A percentile compares a stretch with the other conserved stretches of the same genome.
These are phyloP conservation scores for Drosophila kambysellisi DNA, from an alignment of 2,888 invertebrate species.

Conservation along the genomic window DNA sequence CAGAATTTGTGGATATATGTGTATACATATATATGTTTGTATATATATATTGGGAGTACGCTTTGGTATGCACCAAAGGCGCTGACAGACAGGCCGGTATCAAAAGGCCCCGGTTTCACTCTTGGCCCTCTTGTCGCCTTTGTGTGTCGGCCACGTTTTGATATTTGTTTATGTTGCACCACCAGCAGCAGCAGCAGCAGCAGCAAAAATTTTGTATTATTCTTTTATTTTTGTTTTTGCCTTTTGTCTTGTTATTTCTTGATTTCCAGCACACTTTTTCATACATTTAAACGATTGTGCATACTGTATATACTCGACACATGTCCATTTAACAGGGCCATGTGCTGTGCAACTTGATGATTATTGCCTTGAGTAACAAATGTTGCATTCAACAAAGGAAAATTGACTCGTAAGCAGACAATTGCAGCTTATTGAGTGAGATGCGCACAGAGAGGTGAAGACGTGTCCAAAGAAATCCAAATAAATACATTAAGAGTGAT, in stretches of 20 bases:
- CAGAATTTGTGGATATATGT: constrained; percentile 54
- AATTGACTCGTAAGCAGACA: constrained; percentile 39
- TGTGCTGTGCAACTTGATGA: constrained; percentile 57
- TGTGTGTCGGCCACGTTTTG: constrained; percentile 49
- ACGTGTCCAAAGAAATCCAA: constrained; percentile 1
- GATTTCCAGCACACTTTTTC: constrained; percentile 24
- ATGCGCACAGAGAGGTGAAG: constrained; percentile 11
- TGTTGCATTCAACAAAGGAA: constrained; percentile 21
- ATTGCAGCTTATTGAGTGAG: constrained; percentile 28
- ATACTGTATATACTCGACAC: not conserved
- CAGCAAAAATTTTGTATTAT: not conserved
- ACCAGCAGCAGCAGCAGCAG: constrained; percentile 9
- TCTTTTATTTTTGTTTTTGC: not conserved
- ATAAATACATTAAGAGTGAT: not conserved
- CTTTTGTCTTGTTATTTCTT: constrained; percentile 33
- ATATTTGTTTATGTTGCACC: constrained; percentile 58
- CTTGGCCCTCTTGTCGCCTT: constrained; percentile 50
- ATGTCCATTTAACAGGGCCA: constrained; percentile 41
- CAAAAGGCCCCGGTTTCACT: constrained; percentile 38
- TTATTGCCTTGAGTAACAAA: constrained; percentile 58
- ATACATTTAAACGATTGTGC: constrained; percentile 4
- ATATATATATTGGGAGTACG: constrained; percentile 32
- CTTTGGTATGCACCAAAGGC: constrained; percentile 64
- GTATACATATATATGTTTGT: not conserved
- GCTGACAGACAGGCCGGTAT: constrained; percentile 65